These are phyloP conservation scores for Pelecanus crispus DNA, from an alignment of 2,113 vertebrate genomes.

Conservation along the genomic window DNA sequence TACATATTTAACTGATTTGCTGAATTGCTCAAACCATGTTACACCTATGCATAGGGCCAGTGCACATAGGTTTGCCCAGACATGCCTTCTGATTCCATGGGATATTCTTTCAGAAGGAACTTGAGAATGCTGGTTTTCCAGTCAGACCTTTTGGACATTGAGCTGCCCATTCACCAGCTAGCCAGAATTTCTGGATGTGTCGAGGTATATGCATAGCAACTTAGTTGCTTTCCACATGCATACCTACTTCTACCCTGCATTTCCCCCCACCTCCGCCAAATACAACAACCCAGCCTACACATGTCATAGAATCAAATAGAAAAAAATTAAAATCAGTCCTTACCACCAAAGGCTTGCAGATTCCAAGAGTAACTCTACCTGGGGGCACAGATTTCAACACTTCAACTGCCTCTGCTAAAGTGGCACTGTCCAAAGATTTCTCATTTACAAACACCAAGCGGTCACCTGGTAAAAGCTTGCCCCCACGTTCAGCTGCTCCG, in stretches of 20 bases:
- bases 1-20: not conserved
- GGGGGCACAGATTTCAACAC: conserved; percentile 84
- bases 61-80: fast-evolving
- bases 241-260: not conserved
- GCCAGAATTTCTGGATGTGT: not conserved
- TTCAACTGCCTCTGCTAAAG: conserved; percentile 85
- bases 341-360: conserved; percentile 90
- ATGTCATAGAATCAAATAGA: fast-evolving
- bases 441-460: conserved; percentile 91
- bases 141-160: not conserved
- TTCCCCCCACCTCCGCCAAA: not conserved
- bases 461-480: conserved; percentile 84
- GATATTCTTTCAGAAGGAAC: not conserved
- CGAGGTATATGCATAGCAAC: not conserved
- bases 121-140: not conserved
- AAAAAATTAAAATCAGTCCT: conserved; percentile 1
- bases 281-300: not conserved
- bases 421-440: conserved; percentile 69
- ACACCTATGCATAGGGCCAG: not conserved
- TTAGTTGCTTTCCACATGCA: not conserved
- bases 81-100: not conserved
- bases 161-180: not conserved
- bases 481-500: conserved; percentile 80
- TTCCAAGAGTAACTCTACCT: conserved; percentile 83
- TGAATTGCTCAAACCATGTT: not conserved